Conservation (phyloP, 2,113 vertebrate species). For the Charadrius vociferus region DNA sequence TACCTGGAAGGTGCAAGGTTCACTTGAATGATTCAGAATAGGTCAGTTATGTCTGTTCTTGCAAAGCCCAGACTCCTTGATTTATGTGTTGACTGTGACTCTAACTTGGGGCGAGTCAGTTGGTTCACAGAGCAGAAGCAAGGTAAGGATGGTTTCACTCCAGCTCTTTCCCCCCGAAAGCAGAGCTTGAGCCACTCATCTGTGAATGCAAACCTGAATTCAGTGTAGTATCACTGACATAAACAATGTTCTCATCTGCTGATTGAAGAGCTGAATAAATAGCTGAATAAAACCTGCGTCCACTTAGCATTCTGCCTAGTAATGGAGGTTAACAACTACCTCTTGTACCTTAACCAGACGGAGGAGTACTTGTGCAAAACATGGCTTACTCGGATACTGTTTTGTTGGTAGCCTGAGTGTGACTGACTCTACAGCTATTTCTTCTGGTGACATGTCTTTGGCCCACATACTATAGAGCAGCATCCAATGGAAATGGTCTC, state of each 20-base stretch:
- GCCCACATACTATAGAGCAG: too few relatives aligned
- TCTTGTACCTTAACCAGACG: not conserved
- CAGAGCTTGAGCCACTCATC: not conserved
- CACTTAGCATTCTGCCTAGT: not conserved
- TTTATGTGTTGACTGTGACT: not conserved
- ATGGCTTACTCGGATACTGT: accelerated
- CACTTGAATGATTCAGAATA: not conserved
- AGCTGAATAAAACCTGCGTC: not conserved
- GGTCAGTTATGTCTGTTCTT: not conserved
- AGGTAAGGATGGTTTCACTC: not conserved
- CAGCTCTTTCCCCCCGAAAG: accelerated
- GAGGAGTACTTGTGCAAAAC: not conserved
- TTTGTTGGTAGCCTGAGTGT: not conserved
- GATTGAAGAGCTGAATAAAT: not conserved
- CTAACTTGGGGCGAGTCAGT: not conserved
- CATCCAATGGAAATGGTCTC: not conserved
- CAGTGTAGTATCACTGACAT: not conserved
- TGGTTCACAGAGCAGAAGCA: not conserved
- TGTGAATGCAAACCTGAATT: not conserved
- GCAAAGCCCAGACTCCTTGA: not conserved
- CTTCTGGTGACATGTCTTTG: not conserved
- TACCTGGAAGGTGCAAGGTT: not conserved
- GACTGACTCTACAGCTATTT: not conserved
- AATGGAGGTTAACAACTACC: not conserved
- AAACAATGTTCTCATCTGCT: not conserved